Base-by-base conservation (phyloP, 2,888 invertebrate genomes). In the Clusia tigrina region DNA sequence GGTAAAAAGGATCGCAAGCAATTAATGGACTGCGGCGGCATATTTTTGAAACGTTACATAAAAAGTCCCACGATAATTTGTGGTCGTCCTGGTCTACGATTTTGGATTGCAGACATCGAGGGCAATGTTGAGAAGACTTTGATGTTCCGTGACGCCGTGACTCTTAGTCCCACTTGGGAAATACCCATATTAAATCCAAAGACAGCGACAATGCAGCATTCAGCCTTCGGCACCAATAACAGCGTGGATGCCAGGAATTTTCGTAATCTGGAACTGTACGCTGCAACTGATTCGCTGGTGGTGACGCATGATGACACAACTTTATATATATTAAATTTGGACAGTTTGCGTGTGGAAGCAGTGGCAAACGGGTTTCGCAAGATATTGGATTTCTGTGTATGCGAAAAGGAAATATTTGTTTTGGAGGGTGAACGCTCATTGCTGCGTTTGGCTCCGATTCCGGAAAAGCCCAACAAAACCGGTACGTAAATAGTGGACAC, bases 1-100 rank as follows among this genome's bases (percentile, higher is more conserved):
- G 96, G 95, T 46, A 92, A 91, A 79, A 91, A 92, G 80, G 95
- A 95, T 80, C 86, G 95, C 69, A 95, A 94, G 86, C 89, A 89
- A 63, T 82, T 89, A 60, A 90, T 90, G 26, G 86, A 86, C 69
- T 88, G 89, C 78, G 91, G 91, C 51, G 88, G 87, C 20, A 85
- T 86, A 56, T 89, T 89, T 74, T 82, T 85, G 2, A 78, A 74
- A 52, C 62, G 60, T 38, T 55, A 66, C 2, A 58, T 52, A n/a
- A 69, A 64, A 20, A 77, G 82, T 71, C 80, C 85, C 61, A 78
- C 85, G 26, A 83, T 88, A 58, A 86, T 93, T 59, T 91, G 94
- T 75, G 90, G 91, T 58, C 87, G 96, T 26, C 92, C 95, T 18
- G 95, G 95, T 6, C 85, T 92, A 65, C 86, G 96, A 42, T 86